Evolutionary conservation across 2,797 vertebrate species (phyloP).

Genomic region (Gymnocypris eckloni): DNA sequence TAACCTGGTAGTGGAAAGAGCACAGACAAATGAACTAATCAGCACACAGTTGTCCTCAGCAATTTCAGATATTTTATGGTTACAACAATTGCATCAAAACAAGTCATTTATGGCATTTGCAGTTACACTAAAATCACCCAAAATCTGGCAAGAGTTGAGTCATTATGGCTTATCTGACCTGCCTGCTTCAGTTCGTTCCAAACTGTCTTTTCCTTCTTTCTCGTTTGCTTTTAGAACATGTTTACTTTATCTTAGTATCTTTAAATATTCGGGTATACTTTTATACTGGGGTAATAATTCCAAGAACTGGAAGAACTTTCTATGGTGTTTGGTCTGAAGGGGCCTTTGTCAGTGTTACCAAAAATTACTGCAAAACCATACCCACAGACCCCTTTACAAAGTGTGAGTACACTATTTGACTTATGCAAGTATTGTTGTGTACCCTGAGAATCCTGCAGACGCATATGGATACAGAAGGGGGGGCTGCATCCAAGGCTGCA

Average conservation of each 20-base stretch:
- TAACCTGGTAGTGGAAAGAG: too few species aligned
- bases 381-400: too few species aligned
- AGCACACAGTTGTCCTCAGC: too few species aligned
- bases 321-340: not conserved
- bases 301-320: not conserved
- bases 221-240: too few species aligned
- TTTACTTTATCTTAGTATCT: not conserved
- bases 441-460: too few species aligned
- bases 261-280: not conserved
- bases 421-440: too few species aligned
- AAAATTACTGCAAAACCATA: not conserved
- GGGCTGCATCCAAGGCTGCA: too few species aligned
- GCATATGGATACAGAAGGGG: too few species aligned
- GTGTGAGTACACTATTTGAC: too few species aligned
- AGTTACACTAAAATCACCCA: not conserved
- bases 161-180: not conserved
- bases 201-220: not conserved
- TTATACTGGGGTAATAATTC: not conserved
- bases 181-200: not conserved
- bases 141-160: not conserved
- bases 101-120: not conserved
- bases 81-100: too few species aligned
- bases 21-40: too few species aligned
- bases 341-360: not conserved
- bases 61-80: too few species aligned